Base-by-base conservation (phyloP, 2,888 invertebrate species). In the Leucoma salicis region DNA sequence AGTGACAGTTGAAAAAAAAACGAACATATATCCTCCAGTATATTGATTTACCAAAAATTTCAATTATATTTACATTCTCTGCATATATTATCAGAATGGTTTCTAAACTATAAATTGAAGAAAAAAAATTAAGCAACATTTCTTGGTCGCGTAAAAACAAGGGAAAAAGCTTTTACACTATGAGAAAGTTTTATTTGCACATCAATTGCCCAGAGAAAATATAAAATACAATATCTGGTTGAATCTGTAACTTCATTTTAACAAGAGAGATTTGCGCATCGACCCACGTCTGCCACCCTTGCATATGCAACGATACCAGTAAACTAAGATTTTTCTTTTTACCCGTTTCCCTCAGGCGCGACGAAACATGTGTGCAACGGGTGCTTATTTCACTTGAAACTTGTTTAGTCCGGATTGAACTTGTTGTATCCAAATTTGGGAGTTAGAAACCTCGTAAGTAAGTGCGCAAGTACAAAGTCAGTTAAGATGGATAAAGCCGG, bases 181-280 rank as follows among this genome's bases (percentile, higher is more conserved):
- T 76, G 63, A 61, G 58, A 57, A 79, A 80, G 71, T 78, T 82
- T 79, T 70, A 66, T 52, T 66, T 21, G 21, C 21, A 66, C 70
- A 62, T 75, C 78, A 78, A 73, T 78, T 70, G 72, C 66, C 52
- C 63, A 63, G 66, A 62, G 63, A 74, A 80, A 82, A 78, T 79
- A 82, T 76, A 78, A 84, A 66, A 82, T 69, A 81, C 79, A 78
- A 79, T 83, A 77, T 77, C 78, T 72, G 78, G 70, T 69, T 66
- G 70, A 70, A 80, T 80, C 71, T 72, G 80, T 84, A 84, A 84
- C 83, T 86, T 79, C 73, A 77, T 86, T 86, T 73, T 74, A 78
- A 78, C 72, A 73, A 74, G 77, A 76, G 77, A 80, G 76, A 80
- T 82, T 80, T 81, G 72, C 71, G 57, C 66, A 66, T 46, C 63